These are phyloP conservation scores for Apamea sordens DNA, from an alignment of 2,888 invertebrate species.

Conservation along the genomic window DNA sequence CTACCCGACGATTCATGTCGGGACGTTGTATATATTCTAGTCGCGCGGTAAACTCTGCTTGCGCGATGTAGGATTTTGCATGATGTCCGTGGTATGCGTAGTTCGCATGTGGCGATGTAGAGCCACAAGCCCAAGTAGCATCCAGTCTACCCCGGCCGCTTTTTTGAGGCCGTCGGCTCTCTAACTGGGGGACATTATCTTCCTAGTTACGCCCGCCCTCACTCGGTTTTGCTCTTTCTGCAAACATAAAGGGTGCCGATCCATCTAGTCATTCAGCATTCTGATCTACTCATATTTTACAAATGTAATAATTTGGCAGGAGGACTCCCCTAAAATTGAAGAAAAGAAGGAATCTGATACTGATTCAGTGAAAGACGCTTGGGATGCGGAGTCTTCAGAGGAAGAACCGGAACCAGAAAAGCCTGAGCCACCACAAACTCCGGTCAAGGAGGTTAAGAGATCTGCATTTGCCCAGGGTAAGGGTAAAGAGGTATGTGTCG, in stretches of 20 bases:
- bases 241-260: background rate
- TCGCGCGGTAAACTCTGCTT: no score
- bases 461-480: conserved; percentile 69
- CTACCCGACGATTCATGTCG: no score
- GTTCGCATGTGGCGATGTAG: no score
- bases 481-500: conserved; percentile 61
- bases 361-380: conserved; percentile 94
- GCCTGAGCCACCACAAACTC: conserved; percentile 70
- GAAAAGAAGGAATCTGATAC: conserved; percentile 85
- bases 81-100: no score
- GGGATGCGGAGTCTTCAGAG: conserved; percentile 94
- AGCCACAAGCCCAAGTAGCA: no score
- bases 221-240: background rate
- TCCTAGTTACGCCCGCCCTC: background rate
- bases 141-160: background rate
- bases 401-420: conserved; percentile 82
- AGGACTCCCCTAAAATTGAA: conserved; percentile 75
- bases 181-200: background rate
- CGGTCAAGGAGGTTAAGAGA: conserved; percentile 74
- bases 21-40: no score
- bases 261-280: background rate
- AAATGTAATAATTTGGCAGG: conserved; percentile 63
- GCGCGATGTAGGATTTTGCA: no score
- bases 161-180: background rate
- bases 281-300: background rate